Base-by-base conservation (phyloP, 2,113 vertebrate species). In the Gnathonemus longibarbis region DNA sequence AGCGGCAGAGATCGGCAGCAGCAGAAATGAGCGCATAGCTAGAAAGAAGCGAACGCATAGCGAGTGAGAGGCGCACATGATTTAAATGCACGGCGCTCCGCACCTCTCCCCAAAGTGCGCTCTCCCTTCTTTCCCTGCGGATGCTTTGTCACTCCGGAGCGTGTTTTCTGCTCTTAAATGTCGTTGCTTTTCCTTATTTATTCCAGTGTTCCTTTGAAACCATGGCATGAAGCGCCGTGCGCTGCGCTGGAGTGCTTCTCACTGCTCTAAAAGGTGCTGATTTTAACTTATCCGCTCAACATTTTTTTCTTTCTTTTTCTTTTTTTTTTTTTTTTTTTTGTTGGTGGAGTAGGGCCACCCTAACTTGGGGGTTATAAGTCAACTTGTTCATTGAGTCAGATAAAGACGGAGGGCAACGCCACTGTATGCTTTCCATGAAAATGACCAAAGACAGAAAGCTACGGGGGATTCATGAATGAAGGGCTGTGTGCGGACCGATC, bases 31-130 rank as follows among this genome's bases (percentile, higher is more conserved):
- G 87, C 84, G 91, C 80, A 88, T 90, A 62, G 83, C 53, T 56
- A 56, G 53, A 24, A 56, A 24, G 53, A 56, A 56, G 21, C 53
- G 53, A 56, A 56, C 53, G 86, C 31, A 45, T 31, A 87, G 45
- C 24, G 91, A 91, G 91, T 90, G 53, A 77, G 52, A 50, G 74
- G 90, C 80, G 70, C 62, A 88, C 80, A 88, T 88, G 85, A 90
- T 80, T 80, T 90, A 83, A 89, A 89, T 90, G 83, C 88, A 42
- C 77, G 15, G 84, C 45, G 56, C 4, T 91, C n/a, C 80, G 86
- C 88, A 53, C 21, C 84, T 90, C 48, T 27, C 48, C n/a, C 62
- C 21, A 89, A 3, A 89, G 91, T 92, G 94, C 94, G 93, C 90
- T 89, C 92, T 91, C 90, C 27, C 62, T 27, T 19, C 3, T 85